Base-by-base conservation (phyloP, 1,140 invertebrate genomes). In the Bombus affinis region DNA sequence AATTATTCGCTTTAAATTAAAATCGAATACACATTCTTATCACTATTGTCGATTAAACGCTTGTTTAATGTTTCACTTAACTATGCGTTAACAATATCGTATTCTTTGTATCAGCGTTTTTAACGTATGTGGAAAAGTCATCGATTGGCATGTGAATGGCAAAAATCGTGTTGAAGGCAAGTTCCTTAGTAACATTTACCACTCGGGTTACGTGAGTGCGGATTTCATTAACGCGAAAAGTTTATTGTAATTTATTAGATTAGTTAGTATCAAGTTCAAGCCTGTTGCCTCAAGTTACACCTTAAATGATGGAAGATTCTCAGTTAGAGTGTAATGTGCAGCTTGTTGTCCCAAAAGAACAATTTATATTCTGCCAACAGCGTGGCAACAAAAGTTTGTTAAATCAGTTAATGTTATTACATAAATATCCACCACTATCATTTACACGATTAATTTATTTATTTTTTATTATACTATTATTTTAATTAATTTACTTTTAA, bases 161-260 rank as follows among this genome's bases (percentile, higher is more conserved):
- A 5, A 68, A 35, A 37, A 5, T 37, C 18, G 35, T 3, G 1
- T 37, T 25, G 35, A 42, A 9, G 25, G 12, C 28, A 6, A 4
- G 28, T 42, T 42, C n/a, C 25, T n/a, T 28, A 12, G 25, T 12
- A 39, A 71, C 9, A 3, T n/a, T 13, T 32, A 73, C 13, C 32
- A 32, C n/a, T n/a, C 9, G 12, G 0, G 9, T 22, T 44, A 25
- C 39, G 22, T 4, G 39, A 32, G 25, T 44, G 8, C 28, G 9
- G 44, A 73, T 57, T 44, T 59, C 28, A 32, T n/a, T 47, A 76
- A 12, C 44, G 57, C 37, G 37, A 6, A 42, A 71, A 72, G 59
- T 59, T 37, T 78, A 73, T 53, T 86, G n/a, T 62, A 65, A 62
- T 47, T 62, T 62, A 57, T 79, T 39, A 15, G 44, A 75, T 86